A percentile compares a stretch with the other conserved stretches of the same genome.
Conservation (phyloP, 2,797 vertebrate species). For the Manis pentadactyla region DNA sequence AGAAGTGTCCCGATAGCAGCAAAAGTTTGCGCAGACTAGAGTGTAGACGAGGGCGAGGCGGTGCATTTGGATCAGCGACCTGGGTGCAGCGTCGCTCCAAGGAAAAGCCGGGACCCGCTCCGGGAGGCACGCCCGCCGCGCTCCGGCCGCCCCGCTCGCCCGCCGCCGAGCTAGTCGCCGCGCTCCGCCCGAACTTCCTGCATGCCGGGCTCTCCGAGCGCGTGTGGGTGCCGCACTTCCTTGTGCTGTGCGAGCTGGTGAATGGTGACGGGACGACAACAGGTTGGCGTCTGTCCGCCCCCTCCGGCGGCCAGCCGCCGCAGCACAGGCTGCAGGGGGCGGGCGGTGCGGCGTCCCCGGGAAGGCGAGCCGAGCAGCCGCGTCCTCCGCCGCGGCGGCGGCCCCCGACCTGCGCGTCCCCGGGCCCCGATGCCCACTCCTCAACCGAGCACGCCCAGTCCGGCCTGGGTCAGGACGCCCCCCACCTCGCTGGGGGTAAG, state of each 20-base stretch:
- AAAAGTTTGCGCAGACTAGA: slow-evolving; percentile 84
- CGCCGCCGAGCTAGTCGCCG: slow-evolving; percentile 55
- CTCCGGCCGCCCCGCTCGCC: not conserved
- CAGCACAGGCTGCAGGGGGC: slow-evolving; percentile 66
- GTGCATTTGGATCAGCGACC: slow-evolving; percentile 84
- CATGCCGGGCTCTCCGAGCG: slow-evolving; percentile 73
- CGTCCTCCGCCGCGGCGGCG: not conserved
- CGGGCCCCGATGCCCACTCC: not conserved
- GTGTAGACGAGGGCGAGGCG: slow-evolving; percentile 83
- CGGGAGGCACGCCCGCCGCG: not conserved
- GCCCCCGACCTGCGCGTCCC: not conserved
- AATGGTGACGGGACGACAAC: slow-evolving; percentile 61
- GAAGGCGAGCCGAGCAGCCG: not conserved
- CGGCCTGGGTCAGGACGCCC: not conserved
- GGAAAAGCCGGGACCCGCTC: slow-evolving; percentile 58
- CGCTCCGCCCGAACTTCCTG: slow-evolving; percentile 81
- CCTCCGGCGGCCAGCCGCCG: slow-evolving; percentile 72
- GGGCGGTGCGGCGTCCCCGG: not conserved
- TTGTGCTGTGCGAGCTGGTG: slow-evolving; percentile 27
- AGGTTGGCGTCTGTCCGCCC: slow-evolving; percentile 75
- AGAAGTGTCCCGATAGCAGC: slow-evolving; percentile 82
- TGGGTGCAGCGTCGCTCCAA: slow-evolving; percentile 45
- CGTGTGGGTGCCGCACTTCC: slow-evolving; percentile 68
- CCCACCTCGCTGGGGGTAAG: not conserved
- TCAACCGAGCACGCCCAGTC: slow-evolving; percentile 46